A percentile compares a stretch with the other conserved stretches of the same genome.
Evolutionary conservation across 2,888 invertebrate species (phyloP).

Genomic region (Synanthedon myopaeformis): DNA sequence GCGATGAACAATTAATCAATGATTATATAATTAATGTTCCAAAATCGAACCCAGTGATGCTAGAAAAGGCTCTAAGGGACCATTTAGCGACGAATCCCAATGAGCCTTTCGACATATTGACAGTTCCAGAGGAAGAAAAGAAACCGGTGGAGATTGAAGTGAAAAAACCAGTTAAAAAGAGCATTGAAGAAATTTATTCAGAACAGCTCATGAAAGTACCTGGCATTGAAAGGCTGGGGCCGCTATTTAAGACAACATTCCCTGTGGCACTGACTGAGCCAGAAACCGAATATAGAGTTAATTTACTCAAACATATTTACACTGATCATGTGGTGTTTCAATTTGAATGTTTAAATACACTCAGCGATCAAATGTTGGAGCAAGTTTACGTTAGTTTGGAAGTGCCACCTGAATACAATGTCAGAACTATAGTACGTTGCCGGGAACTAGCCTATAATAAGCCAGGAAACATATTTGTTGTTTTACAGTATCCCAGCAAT

Average conservation of each 20-base stretch:
- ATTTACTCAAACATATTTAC: conserved; percentile 94
- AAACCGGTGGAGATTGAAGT: conserved; percentile 77
- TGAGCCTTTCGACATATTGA: conserved; percentile 85
- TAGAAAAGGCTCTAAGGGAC: conserved; percentile 89
- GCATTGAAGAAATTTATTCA: conserved; percentile 87
- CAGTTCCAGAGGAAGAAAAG: conserved; percentile 87
- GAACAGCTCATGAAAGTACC: conserved; percentile 86
- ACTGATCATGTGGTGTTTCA: conserved; percentile 88
- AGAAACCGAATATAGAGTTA: conserved; percentile 95
- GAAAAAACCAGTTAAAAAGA: conserved; percentile 87
- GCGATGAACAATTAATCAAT: conserved; percentile 77
- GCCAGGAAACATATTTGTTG: conserved; percentile 85
- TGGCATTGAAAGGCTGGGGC: conserved; percentile 85
- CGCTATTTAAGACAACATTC: conserved; percentile 88
- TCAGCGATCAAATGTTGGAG: conserved; percentile 94
- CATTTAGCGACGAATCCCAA: conserved; percentile 80
- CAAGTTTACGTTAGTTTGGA: conserved; percentile 91
- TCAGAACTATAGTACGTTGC: conserved; percentile 79
- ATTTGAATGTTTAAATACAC: conserved; percentile 97
- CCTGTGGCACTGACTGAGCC: conserved; percentile 95
- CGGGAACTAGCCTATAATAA: conserved; percentile 87
- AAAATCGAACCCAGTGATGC: conserved; percentile 85
- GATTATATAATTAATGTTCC: conserved; percentile 82
- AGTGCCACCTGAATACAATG: conserved; percentile 82
- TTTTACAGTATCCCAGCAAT: conserved; percentile 73